Base-by-base conservation (phyloP, 1,140 invertebrate species). In the Leptopilina boulardi region DNA sequence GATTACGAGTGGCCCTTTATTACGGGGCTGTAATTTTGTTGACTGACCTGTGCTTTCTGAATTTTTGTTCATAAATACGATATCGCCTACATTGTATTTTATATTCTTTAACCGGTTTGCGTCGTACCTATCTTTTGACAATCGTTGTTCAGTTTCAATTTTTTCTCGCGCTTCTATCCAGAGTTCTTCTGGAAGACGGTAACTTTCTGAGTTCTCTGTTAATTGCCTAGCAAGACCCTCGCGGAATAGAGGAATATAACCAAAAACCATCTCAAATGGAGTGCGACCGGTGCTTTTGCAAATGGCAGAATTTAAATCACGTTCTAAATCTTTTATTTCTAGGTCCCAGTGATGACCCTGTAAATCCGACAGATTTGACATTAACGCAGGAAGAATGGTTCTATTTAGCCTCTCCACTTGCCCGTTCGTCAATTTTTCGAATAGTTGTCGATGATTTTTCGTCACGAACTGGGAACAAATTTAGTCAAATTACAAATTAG, bases 321-420 rank as follows among this genome's bases (percentile, higher is more conserved):
- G 21, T 66, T 80, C 72, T 11, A 80, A 8, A 13, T 26, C 18
- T 15, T n/a, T 9, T 4, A 80, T 9, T 38, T 54, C 10, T 30
- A 54, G 42, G 34, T 80, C 79, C 79, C 79, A 77, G 11, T 71
- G 13, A 15, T 10, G 18, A 4, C 23, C 19, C 2, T 74, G 34
- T n/a, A 4, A 10, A 11, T 75, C 44, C 10, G 11, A 9, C 30
- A 71, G 13, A 10, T 34, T 66, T 15, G 44, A 13, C 70, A 66
- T 26, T 2, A 80, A 8, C 1, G 51, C 71, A 0, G 79, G 73
- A 9, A 80, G n/a, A 11, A 80, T 47, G 2, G 76, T 77, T 21
- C 51, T 38, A 38, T 38, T 38, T 87, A 89, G 86, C 83, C 77
- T 87, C 88, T 59, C 93, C 3, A 56, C 13, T n/a, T 38, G 34